Conservation (phyloP, 2,888 invertebrate species). For the Dynastes grantii region DNA sequence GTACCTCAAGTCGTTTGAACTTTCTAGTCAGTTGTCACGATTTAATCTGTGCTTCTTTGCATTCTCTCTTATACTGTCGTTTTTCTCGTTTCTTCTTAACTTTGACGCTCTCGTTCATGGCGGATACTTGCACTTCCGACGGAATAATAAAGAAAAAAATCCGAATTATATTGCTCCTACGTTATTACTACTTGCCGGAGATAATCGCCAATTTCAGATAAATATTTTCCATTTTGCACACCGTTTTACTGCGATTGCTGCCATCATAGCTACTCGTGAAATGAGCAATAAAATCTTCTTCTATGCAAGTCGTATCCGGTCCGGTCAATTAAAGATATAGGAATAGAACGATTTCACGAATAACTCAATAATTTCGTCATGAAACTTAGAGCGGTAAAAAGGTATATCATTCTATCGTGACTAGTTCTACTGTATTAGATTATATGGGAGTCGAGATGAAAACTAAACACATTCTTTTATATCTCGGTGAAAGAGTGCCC, state of each 20-base stretch:
- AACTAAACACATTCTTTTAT: not conserved
- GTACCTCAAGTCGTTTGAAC: conserved; percentile 53
- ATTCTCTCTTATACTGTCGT: conserved; percentile 23
- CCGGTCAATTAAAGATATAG: conserved; percentile 34
- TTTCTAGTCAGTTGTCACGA: conserved; percentile 52
- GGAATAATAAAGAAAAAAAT: conserved; percentile 34
- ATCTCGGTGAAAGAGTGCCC: not conserved
- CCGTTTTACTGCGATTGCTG: conserved; percentile 31
- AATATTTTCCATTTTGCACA: conserved; percentile 39
- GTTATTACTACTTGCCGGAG: conserved; percentile 23
- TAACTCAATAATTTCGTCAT: conserved; percentile 33
- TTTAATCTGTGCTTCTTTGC: conserved; percentile 44
- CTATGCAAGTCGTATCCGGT: not conserved
- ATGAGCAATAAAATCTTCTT: conserved; percentile 16
- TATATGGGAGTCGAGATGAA: not conserved
- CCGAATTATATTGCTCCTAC: conserved; percentile 36
- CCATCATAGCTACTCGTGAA: not conserved
- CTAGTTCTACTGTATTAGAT: not conserved
- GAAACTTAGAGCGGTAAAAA: conserved; percentile 9
- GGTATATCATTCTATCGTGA: not conserved
- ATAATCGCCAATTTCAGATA: conserved; percentile 26
- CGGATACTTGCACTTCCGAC: not conserved
- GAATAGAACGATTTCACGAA: conserved; percentile 5
- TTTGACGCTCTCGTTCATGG: conserved; percentile 16
- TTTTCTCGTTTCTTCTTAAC: conserved; percentile 15